Base-by-base conservation (phyloP, 2,113 vertebrate genomes). In the Campylomormyrus numenius region DNA sequence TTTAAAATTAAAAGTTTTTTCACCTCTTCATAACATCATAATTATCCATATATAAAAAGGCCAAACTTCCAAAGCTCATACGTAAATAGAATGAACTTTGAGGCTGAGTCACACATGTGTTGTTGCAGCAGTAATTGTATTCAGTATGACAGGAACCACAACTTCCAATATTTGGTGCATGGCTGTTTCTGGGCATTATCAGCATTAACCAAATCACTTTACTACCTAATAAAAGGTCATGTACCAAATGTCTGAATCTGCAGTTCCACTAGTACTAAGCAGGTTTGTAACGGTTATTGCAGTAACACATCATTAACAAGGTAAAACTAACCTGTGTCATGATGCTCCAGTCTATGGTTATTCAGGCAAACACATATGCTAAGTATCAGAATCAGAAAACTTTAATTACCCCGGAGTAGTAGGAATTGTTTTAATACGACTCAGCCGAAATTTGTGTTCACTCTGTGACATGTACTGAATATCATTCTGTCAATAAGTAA, bases 1-100 rank as follows among this genome's bases (percentile, higher is more conserved):
- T 83, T 46, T 21, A 27, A 42, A 50, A 53, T 80, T 48, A 52
- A 21, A 45, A 21, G 9, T 21, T 42, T 15, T 74, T 83, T 21
- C 49, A 83, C 49, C 50, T 53, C 21, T 89, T 77, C 24, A 56
- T 56, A 42, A 27, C 17, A 93, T 91, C 91, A 92, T 93, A 94
- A 93, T 92, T 91, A 91, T 92, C 92, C 92, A 93, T 27, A 91
- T 90, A 94, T 89, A 87, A 83, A 94, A 94, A 95, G 95, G 94
- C 95, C 95, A 92, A 94, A 95, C 93, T 94, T 93, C 93, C 94
- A 94, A 95, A 95, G 94, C 94, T 94, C 92, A 93, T 92, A 94
- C 90, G 88, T 93, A 85, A 24, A 66, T 27, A 10, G 7, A 66
- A 66, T 10, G 3, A 62, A 62, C 58, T 66, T 27, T n/a, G 58